Conservation (phyloP, 2,113 vertebrate species). For the Chloropsis cyanopogon region DNA sequence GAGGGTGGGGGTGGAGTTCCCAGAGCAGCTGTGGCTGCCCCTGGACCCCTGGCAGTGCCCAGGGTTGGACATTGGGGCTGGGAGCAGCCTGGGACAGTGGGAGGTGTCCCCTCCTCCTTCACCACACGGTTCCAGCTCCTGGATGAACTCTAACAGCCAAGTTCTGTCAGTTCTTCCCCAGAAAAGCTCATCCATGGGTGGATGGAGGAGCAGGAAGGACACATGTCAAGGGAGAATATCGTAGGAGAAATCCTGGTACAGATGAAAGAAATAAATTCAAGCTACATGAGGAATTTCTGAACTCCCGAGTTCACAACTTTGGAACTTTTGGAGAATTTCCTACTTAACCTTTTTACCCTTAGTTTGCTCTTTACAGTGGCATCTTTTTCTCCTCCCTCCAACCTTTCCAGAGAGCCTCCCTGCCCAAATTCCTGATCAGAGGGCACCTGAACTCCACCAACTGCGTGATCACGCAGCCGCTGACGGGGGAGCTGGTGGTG, state of each 20-base stretch:
- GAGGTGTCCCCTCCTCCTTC: not conserved
- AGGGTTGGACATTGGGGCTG: not conserved
- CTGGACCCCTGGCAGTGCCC: not conserved
- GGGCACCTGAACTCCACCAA: slow-evolving; percentile 89
- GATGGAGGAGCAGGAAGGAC: not conserved
- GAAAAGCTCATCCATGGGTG: not conserved
- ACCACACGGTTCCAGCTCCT: rapidly evolving
- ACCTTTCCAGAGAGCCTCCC: slow-evolving; percentile 74
- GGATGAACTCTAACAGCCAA: not conserved
- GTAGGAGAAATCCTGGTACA: not conserved
- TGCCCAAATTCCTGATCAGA: slow-evolving; percentile 89
- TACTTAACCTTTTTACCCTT: rapidly evolving
- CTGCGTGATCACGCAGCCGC: slow-evolving; percentile 87
- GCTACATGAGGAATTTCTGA: not conserved
- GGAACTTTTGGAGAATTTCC: rapidly evolving
- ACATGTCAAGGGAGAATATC: rapidly evolving
- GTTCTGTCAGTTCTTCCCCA: not conserved
- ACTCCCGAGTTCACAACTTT: not conserved
- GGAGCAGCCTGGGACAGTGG: not conserved
- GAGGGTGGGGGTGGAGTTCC: not conserved
- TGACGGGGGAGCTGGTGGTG: slow-evolving; percentile 89
- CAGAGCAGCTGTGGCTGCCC: not conserved
- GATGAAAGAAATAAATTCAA: not conserved
- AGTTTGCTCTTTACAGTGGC: not conserved
- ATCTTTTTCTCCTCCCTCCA: not conserved